Percentiles rank a stretch among this genome's conserved stretches.
Evolutionary conservation across 2,113 vertebrate species (phyloP).

Genomic region (Nansenia antarctica): DNA sequence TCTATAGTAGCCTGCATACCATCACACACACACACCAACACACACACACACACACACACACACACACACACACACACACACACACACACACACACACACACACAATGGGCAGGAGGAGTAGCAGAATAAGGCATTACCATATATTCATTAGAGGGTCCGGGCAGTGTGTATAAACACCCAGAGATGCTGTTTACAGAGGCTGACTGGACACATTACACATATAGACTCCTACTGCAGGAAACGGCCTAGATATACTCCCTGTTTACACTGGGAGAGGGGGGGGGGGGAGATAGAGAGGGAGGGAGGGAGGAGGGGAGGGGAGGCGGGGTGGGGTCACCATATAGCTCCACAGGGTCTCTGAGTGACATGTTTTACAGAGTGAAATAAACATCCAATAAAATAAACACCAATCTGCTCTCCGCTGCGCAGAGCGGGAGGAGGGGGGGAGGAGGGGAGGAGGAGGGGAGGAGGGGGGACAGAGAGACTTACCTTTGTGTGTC

Average conservation of each 20-base stretch:
- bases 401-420: slow-evolving; percentile 55
- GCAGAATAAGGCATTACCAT: slow-evolving; percentile 75
- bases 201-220: slow-evolving; percentile 81
- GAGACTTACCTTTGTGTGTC: neutral
- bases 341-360: slow-evolving; percentile 49
- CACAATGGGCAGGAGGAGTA: neutral
- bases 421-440: neutral
- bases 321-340: no score
- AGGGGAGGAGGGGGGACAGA: no score
- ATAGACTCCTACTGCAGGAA: slow-evolving; percentile 74
- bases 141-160: slow-evolving; percentile 80
- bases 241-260: slow-evolving; percentile 68
- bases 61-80: neutral
- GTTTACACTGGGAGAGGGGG: slow-evolving; percentile 64
- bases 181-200: slow-evolving; percentile 80
- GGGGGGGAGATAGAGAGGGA: slow-evolving; percentile 11
- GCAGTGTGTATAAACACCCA: slow-evolving; percentile 79
- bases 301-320: neutral
- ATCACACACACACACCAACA: neutral
- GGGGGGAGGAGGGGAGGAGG: neutral
- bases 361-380: slow-evolving; percentile 68
- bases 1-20: no score
- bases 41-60: neutral
- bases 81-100: no score
- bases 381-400: slow-evolving; percentile 74